Percentiles rank a stretch among this genome's conserved stretches.
These are phyloP conservation scores for Lysandra coridon DNA, from an alignment of 2,888 invertebrate species.

Conservation along the genomic window DNA sequence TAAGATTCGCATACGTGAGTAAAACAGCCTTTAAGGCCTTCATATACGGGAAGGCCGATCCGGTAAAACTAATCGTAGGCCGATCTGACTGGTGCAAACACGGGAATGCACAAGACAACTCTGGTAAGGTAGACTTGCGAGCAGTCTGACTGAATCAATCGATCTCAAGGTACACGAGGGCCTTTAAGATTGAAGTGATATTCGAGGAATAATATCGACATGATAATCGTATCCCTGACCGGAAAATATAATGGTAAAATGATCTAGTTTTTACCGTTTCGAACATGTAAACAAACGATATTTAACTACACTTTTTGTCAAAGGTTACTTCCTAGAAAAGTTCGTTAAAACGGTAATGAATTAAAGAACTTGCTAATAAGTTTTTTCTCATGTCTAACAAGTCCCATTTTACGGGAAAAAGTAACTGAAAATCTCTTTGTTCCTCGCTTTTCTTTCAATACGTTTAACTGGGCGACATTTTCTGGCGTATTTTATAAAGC, in stretches of 20 bases:
- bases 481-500: neutral
- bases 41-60: no score
- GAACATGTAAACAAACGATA: neutral
- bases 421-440: slow-evolving; percentile 26
- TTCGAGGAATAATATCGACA: no score
- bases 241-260: neutral
- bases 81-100: no score
- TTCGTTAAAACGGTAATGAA: neutral
- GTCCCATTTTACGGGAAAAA: neutral
- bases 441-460: slow-evolving; percentile 24
- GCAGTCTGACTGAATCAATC: no score
- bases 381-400: slow-evolving; percentile 18
- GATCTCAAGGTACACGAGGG: no score
- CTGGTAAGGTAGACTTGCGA: no score
- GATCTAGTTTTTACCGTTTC: neutral
- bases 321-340: slow-evolving; percentile 12
- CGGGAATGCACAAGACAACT: no score
- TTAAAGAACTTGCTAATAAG: slow-evolving; percentile 16
- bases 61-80: no score
- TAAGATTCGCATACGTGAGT: neutral
- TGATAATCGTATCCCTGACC: no score
- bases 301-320: neutral
- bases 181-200: no score
- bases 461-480: slow-evolving; percentile 15
- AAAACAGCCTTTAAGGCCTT: neutral